Percentiles rank a stretch among this genome's conserved stretches.
phyloP scores from a whole-genome alignment of 2,113 vertebrate species.

The Oreotrochilus melanogaster region DNA sequence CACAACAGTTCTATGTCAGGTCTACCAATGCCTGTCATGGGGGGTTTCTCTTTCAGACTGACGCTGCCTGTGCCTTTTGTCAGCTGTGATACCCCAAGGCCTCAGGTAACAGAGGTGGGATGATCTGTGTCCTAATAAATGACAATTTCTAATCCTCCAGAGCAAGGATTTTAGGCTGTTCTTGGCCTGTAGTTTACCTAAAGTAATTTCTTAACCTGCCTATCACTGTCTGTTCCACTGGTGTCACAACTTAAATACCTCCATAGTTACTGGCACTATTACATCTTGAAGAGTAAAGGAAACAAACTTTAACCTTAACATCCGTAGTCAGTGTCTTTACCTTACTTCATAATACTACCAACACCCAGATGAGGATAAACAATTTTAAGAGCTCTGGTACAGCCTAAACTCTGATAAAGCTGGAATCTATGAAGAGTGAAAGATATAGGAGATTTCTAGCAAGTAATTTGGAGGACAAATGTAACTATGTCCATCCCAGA shows the following conservation, averaged over 20 bases:
- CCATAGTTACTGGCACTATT: neutral
- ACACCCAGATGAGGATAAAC: neutral
- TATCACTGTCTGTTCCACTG: neutral
- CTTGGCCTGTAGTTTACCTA: neutral
- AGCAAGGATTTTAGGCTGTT: neutral
- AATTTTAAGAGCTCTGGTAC: neutral
- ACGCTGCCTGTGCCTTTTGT: rapidly evolving
- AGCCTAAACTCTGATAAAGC: neutral
- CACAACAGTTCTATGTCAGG: neutral
- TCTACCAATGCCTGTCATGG: neutral
- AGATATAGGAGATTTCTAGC: neutral
- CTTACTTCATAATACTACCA: neutral
- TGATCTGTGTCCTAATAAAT: neutral
- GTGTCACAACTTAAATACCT: neutral
- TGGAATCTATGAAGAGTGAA: neutral
- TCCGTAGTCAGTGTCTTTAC: neutral
- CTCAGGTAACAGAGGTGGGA: neutral
- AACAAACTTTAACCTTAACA: neutral
- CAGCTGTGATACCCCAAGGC: too few species aligned
- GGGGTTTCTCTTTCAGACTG: neutral
- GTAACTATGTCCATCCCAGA: neutral
- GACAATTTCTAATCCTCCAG: neutral
- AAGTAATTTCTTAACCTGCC: neutral
- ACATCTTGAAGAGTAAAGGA: neutral
- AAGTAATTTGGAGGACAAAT: neutral